Evolutionary conservation across 2,113 vertebrate species (phyloP).

Genomic region (Corvus cornix): DNA sequence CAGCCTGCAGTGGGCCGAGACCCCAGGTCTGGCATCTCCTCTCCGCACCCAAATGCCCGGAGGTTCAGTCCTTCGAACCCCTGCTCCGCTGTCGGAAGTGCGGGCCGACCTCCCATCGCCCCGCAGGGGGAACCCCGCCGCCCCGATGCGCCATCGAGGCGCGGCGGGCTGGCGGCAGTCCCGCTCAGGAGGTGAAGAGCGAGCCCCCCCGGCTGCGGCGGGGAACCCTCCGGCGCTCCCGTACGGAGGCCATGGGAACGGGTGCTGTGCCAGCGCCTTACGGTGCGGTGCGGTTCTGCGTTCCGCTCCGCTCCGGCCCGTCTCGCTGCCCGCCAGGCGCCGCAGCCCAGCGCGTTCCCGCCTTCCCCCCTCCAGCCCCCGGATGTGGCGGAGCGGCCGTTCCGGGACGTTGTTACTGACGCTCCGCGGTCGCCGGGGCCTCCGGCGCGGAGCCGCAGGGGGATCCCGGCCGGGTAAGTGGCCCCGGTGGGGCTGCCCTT

Average conservation of each 20-base stretch:
- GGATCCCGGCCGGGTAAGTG: constrained; percentile 16
- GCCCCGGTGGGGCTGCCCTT: background rate
- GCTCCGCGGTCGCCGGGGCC: constrained; percentile 3
- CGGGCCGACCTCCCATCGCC: too few relatives aligned
- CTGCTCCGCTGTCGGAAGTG: background rate
- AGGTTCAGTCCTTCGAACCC: background rate
- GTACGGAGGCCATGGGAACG: background rate
- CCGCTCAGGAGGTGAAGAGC: accelerated
- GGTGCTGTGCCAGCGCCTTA: accelerated
- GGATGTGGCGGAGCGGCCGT: constrained; percentile 25
- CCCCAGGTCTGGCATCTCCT: too few relatives aligned
- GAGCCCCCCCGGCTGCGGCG: background rate
- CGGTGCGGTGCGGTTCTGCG: too few relatives aligned
- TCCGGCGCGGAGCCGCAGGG: background rate
- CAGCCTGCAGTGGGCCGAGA: too few relatives aligned
- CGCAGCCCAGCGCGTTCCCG: background rate
- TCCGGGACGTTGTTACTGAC: constrained; percentile 53
- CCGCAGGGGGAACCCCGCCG: too few relatives aligned
- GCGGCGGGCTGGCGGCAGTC: too few relatives aligned
- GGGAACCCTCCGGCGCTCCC: background rate
- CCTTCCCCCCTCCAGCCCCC: constrained; percentile 9
- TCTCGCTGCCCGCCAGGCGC: accelerated
- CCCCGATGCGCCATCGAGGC: accelerated
- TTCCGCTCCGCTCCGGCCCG: too few relatives aligned
- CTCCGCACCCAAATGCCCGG: background rate